Conservation (phyloP, 2,113 vertebrate genomes). For the zebrafish (Danio rerio) region GRCz12tu NC_133192.1:49386001-49386500, state of each 20-base stretch:
- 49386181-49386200: conserved; percentile 69
- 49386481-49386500: conserved; percentile 80
- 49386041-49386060: conserved; percentile 68
- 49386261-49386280: conserved; percentile 82
- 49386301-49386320: conserved; percentile 95
- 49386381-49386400: conserved; percentile 99
- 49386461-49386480: conserved; percentile 80
- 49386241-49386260: conserved; percentile 69
- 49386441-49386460: conserved; percentile 85
- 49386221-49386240: conserved; percentile 49
- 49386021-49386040: conserved; percentile 55
- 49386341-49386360: conserved; percentile 97
- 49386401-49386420: conserved; percentile 99
- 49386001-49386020: conserved; percentile 64
- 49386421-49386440: conserved; percentile 99
- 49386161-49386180: conserved; percentile 64
- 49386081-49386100: conserved; percentile 60
- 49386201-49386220: conserved; percentile 60
- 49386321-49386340: conserved; percentile 99
- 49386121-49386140: conserved; percentile 47
- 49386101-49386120: conserved; percentile 48
- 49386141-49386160: conserved; percentile 42
- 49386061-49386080: conserved; percentile 75
- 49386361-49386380: conserved; percentile 99
- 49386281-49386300: conserved; percentile 78